Evolutionary conservation across 2,888 invertebrate genomes (phyloP).

Genomic region (Drosophila maculinotata): DNA sequence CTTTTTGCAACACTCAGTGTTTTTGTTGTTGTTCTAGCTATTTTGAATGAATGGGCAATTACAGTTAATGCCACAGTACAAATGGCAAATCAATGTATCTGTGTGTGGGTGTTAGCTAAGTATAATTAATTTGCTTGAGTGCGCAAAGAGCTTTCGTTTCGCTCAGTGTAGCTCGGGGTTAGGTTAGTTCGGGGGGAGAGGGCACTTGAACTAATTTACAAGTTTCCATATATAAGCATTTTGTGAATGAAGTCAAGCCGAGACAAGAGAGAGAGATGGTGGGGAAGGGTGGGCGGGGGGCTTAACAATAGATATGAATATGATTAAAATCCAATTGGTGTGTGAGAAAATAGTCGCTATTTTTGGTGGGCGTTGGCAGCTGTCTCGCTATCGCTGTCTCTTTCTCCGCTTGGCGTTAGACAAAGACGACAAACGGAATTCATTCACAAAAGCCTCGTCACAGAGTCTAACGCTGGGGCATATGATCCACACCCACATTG

Average conservation of each 20-base stretch:
- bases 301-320: slow-evolving; percentile 53
- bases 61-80: slow-evolving; percentile 66
- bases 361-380: slow-evolving; percentile 65
- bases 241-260: slow-evolving; percentile 62
- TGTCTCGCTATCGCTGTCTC: slow-evolving; percentile 22
- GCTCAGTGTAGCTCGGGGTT: slow-evolving; percentile 60
- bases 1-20: slow-evolving; percentile 5
- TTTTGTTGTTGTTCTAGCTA: slow-evolving; percentile 14
- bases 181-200: too few relatives aligned
- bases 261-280: slow-evolving; percentile 2
- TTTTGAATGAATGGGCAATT: slow-evolving; percentile 63
- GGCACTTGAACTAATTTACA: slow-evolving; percentile 72
- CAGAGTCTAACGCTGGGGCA: slow-evolving; percentile 59
- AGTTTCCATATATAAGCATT: slow-evolving; percentile 78
- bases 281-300: too few relatives aligned
- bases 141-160: slow-evolving; percentile 52
- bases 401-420: slow-evolving; percentile 23
- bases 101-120: slow-evolving; percentile 39
- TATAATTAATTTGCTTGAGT: slow-evolving; percentile 70
- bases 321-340: slow-evolving; percentile 71
- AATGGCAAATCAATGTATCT: slow-evolving; percentile 56
- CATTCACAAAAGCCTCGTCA: slow-evolving; percentile 71
- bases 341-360: slow-evolving; percentile 48
- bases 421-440: slow-evolving; percentile 50
- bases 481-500: slow-evolving; percentile 69